Percentiles rank a stretch among this genome's conserved stretches.
phyloP scores from a whole-genome alignment of 2,797 vertebrate genomes.

The Notolepis coatsorum region DNA sequence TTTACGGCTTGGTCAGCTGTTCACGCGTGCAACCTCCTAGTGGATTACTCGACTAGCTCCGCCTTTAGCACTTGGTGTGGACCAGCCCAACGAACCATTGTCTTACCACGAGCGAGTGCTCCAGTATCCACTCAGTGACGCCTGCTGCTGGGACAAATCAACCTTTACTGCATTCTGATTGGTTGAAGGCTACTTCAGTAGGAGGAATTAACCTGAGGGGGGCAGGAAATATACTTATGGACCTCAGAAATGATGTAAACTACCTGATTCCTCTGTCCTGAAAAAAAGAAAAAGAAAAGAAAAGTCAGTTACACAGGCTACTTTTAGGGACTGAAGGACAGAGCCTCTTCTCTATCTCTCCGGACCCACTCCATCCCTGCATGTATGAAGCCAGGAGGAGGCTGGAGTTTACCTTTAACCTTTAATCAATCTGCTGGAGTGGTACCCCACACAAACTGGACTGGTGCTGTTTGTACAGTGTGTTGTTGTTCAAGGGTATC shows the following conservation, averaged over 20 bases:
- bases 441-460: conserved; percentile 17
- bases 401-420: conserved; percentile 21
- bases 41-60: too few relatives aligned
- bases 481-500: too few relatives aligned
- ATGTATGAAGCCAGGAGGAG: conserved; percentile 54
- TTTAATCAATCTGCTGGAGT: conserved; percentile 13
- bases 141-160: conserved; percentile 24
- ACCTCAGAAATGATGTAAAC: conserved; percentile 46
- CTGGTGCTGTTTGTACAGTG: too few relatives aligned
- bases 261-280: conserved; percentile 20
- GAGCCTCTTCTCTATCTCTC: background rate
- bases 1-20: too few relatives aligned
- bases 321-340: background rate
- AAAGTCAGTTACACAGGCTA: conserved; percentile 24
- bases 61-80: too few relatives aligned
- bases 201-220: background rate
- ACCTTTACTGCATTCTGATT: conserved; percentile 19
- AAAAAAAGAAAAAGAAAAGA: conserved; percentile 41
- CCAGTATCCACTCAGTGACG: conserved; percentile 2
- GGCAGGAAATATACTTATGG: conserved; percentile 22
- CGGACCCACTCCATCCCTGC: conserved; percentile 43
- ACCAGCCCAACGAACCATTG: too few relatives aligned
- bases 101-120: too few relatives aligned
- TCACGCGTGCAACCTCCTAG: too few relatives aligned
- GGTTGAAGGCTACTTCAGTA: background rate